These are phyloP conservation scores for Meloidogyne exigua DNA, from an alignment of 1,140 invertebrate genomes.

Conservation along the genomic window DNA sequence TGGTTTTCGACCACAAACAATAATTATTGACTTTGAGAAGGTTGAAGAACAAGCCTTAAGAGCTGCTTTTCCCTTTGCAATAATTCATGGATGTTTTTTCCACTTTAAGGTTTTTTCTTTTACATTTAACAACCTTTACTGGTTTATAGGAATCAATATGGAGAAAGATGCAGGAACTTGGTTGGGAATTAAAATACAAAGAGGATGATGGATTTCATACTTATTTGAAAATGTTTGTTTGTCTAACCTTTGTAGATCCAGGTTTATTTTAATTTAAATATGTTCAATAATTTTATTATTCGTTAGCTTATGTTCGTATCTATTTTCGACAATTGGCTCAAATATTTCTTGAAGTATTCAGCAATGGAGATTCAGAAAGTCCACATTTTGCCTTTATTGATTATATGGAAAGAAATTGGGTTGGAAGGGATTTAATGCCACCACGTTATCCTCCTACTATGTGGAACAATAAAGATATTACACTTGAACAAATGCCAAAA, in stretches of 20 bases:
- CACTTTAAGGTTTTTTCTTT: neutral
- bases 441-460: neutral
- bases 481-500: slow-evolving; percentile 6
- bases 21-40: slow-evolving; percentile 11
- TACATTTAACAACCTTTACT: neutral
- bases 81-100: slow-evolving; percentile 15
- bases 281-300: neutral
- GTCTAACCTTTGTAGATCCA: slow-evolving; percentile 1
- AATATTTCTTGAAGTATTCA: slow-evolving; percentile 4
- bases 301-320: neutral
- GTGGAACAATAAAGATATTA: slow-evolving; percentile 12
- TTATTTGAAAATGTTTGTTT: slow-evolving; percentile 12
- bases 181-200: neutral
- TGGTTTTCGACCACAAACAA: slow-evolving; percentile 1
- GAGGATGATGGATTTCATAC: slow-evolving; percentile 9
- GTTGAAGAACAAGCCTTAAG: slow-evolving; percentile 7
- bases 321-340: neutral
- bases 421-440: slow-evolving; percentile 3
- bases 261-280: neutral
- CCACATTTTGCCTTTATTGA: neutral
- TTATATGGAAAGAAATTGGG: slow-evolving; percentile 16
- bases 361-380: slow-evolving; percentile 7
- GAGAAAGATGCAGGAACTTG: slow-evolving; percentile 11
- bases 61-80: neutral
- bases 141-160: neutral